Conservation (phyloP, 2,113 vertebrate genomes). For the Psittacula cyanocephala region DNA sequence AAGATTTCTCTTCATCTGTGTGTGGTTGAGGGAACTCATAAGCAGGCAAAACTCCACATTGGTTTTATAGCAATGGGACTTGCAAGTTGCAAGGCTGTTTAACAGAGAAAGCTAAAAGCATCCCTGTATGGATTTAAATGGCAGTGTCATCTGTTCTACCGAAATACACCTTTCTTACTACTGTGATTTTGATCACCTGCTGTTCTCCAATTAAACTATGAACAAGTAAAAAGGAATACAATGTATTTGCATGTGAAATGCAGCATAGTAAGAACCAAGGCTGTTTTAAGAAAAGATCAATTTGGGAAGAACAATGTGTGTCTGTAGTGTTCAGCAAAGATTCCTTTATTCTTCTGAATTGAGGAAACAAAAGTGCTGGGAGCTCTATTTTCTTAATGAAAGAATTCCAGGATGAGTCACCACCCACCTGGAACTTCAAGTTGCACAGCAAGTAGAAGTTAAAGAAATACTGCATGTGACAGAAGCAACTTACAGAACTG, state of each 20-base stretch:
- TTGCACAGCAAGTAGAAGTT: not conserved
- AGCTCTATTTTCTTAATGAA: conserved; percentile 16
- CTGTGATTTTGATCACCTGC: conserved; percentile 55
- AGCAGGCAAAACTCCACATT: not conserved
- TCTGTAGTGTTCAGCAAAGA: not conserved
- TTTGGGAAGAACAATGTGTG: conserved; percentile 12
- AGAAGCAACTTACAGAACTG: not conserved
- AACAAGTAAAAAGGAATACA: conserved; percentile 21
- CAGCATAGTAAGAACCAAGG: not conserved
- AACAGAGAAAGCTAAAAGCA: conserved; percentile 12
- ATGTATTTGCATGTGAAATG: conserved; percentile 22
- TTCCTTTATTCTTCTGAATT: not conserved
- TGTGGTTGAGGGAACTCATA: not conserved
- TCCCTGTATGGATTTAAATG: conserved; percentile 28
- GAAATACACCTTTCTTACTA: conserved; percentile 30
- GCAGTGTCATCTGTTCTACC: conserved; percentile 28
- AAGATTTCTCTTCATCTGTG: not conserved
- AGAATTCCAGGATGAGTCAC: conserved; percentile 1
- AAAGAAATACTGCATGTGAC: not conserved
- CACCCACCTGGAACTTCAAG: not conserved
- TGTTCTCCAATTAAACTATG: conserved; percentile 54
- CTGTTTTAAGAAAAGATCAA: not conserved
- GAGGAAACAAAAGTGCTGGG: not conserved
- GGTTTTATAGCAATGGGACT: conserved; percentile 2
- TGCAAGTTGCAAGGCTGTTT: not conserved